phyloP scores from a whole-genome alignment of 2,888 invertebrate species.

The Automeris io region DNA sequence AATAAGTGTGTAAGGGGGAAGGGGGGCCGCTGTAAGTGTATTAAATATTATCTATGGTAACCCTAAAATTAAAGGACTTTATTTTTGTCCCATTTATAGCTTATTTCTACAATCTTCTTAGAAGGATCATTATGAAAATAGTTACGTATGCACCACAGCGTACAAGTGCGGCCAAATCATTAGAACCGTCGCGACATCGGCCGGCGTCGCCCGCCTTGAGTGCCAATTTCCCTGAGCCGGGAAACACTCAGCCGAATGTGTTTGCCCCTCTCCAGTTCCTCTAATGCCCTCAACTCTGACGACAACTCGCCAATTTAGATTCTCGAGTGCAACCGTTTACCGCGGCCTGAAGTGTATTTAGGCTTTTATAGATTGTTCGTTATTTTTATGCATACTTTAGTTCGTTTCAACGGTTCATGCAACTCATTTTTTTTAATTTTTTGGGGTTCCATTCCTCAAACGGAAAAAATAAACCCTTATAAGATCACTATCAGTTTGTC shows the following conservation, averaged over 20 bases:
- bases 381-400: no score
- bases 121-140: background rate
- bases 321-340: constrained; percentile 34
- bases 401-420: no score
- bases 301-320: constrained; percentile 54
- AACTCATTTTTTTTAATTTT: no score
- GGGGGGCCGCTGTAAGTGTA: no score
- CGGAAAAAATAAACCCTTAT: no score
- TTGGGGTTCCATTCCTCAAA: no score
- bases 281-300: constrained; percentile 13
- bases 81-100: no score
- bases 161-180: constrained; percentile 33
- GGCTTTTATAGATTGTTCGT: background rate
- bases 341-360: constrained; percentile 21
- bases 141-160: constrained; percentile 1
- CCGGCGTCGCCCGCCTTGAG: constrained; percentile 38
- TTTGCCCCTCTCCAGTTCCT: constrained; percentile 41
- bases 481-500: no score
- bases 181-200: constrained; percentile 17
- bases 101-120: no score
- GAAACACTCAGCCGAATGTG: constrained; percentile 56
- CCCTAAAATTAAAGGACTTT: no score
- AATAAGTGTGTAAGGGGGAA: no score
- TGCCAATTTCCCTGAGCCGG: constrained; percentile 57
- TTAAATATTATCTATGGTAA: no score